Base-by-base conservation (phyloP, 2,888 invertebrate genomes). In the Mongoloraphidia duomilia region DNA sequence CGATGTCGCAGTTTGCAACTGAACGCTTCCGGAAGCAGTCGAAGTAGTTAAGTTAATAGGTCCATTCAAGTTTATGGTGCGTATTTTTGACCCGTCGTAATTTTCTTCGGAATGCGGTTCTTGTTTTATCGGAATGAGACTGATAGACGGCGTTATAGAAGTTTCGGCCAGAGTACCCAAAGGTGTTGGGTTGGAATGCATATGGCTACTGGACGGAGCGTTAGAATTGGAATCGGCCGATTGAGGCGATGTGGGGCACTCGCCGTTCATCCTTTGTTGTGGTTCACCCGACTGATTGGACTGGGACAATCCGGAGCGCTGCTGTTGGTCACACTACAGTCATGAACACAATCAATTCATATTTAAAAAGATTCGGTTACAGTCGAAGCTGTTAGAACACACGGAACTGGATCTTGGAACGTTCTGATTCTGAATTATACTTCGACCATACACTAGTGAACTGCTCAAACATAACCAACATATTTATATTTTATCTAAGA, bases 71-170 rank as follows among this genome's bases (percentile, higher is more conserved):
- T 66, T 67, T 9, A 58, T 52, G 9, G 50, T 34, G 9, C 53
- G 43, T 39, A 47, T 35, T 53, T 53, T 56, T n/a, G 17, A n/a
- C 14, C 43, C 12, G 10, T 71, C 71, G 49, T 68, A 70, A 46
- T 67, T 61, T 50, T 74, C 75, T 49, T 75, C 74, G 50, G 68
- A 69, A 47, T 61, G 63, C 46, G 73, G 74, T 58, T 74, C 75
- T 60, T 84, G 85, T 67, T 89, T 88, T 56, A 89, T 88, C 51
- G 88, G 88, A 70, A 89, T 88, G 48, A 89, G 71, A 39, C 87
- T 87, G 59, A 89, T 88, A 55, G 87, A 88, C 17, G 88, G 88
- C 58, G 87, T 87, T 62, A 88, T 87, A 58, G 72, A 71, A 41
- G 74, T 74, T 57, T 75, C 74, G 12, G 37, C 10, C 9, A 40